A percentile compares a stretch with the other conserved stretches of the same genome.
Conservation (phyloP, 2,888 invertebrate genomes). For the Ormyrus labotus region DNA sequence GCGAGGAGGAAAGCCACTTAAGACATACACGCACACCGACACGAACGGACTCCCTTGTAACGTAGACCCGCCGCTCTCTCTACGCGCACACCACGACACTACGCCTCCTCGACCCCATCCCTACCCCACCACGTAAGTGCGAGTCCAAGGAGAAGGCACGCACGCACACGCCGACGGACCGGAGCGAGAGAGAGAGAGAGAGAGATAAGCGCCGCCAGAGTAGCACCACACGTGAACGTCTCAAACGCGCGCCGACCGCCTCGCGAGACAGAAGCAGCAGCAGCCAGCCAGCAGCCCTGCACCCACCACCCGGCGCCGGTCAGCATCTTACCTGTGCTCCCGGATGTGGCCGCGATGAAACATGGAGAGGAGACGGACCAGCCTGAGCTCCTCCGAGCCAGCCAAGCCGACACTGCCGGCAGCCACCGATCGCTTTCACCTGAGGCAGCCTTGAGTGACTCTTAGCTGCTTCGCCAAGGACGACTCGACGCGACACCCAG, state of each 20-base stretch:
- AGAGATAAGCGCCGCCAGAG: neutral
- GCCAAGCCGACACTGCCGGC: too few relatives aligned
- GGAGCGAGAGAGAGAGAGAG: slow-evolving; percentile 19
- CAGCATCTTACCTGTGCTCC: neutral
- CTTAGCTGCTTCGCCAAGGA: too few relatives aligned
- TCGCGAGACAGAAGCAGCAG: slow-evolving; percentile 23
- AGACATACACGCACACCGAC: slow-evolving; percentile 58
- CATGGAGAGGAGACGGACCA: slow-evolving; percentile 43
- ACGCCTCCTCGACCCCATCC: slow-evolving; percentile 40
- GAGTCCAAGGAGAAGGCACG: slow-evolving; percentile 19
- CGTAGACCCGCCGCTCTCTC: slow-evolving; percentile 67
- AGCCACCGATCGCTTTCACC: too few relatives aligned
- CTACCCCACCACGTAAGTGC: slow-evolving; percentile 36
- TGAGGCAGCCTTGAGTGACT: too few relatives aligned
- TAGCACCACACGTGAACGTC: slow-evolving; percentile 41
- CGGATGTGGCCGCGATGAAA: slow-evolving; percentile 31
- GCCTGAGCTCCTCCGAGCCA: neutral
- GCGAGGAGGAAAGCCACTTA: slow-evolving; percentile 58
- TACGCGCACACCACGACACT: slow-evolving; percentile 30
- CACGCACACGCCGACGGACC: neutral
- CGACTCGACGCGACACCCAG: too few relatives aligned
- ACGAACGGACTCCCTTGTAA: slow-evolving; percentile 72
- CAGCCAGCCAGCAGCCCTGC: neutral
- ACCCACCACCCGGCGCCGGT: neutral
- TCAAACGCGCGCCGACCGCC: slow-evolving; percentile 43